Percentiles rank a stretch among this genome's conserved stretches.
These are phyloP conservation scores for Boloria selene DNA, from an alignment of 2,888 invertebrate species.

Conservation along the genomic window DNA sequence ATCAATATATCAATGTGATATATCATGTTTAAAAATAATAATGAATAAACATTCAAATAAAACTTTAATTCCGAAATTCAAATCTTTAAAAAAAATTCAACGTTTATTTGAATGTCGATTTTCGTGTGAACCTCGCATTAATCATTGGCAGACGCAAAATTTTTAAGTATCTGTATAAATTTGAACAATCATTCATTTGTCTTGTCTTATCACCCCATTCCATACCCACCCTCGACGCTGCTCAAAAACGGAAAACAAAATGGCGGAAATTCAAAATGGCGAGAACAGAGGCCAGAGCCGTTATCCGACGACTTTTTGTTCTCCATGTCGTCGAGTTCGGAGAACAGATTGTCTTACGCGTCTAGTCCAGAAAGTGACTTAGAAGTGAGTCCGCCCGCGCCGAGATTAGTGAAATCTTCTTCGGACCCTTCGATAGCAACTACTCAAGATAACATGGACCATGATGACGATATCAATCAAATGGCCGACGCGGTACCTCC, in stretches of 20 bases:
- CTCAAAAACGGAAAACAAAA: conserved; percentile 64
- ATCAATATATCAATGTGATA: conserved; percentile 62
- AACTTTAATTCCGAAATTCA: background rate
- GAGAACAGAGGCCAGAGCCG: conserved; percentile 94
- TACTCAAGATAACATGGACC: conserved; percentile 92
- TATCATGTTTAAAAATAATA: conserved; percentile 54
- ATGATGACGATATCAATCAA: conserved; percentile 81
- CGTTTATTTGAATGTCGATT: conserved; percentile 59
- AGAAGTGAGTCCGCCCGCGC: conserved; percentile 88
- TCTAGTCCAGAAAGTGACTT: conserved; percentile 98
- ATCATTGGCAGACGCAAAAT: conserved; percentile 74
- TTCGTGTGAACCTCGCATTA: conserved; percentile 66
- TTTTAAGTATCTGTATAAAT: conserved; percentile 70
- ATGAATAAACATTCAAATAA: conserved; percentile 37
- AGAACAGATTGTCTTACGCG: conserved; percentile 95
- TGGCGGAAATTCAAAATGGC: conserved; percentile 58
- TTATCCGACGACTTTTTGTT: conserved; percentile 99
- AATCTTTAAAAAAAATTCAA: background rate
- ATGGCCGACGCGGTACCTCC: conserved; percentile 89
- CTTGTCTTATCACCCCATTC: conserved; percentile 81
- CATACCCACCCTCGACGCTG: conserved; percentile 76
- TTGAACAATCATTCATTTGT: conserved; percentile 80
- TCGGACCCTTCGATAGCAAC: conserved; percentile 97
- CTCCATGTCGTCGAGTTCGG: conserved; percentile 93
- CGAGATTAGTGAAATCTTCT: conserved; percentile 89